Conservation (phyloP, 2,113 vertebrate species). For the Pungitius pungitius region DNA sequence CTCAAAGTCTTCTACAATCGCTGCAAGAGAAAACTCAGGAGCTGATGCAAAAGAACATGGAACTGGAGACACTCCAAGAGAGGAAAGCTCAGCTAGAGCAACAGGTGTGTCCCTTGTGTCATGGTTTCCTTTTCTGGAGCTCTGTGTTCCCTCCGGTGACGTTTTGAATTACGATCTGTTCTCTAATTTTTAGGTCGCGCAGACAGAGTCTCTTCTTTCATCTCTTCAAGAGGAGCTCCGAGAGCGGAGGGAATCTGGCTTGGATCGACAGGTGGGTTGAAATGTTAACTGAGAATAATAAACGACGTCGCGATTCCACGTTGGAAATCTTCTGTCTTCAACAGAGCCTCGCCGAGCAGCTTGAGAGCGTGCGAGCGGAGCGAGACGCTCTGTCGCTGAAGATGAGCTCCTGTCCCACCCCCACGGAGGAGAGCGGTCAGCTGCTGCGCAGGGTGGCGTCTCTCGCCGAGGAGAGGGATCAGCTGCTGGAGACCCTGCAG, state of each 20-base stretch:
- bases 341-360: slow-evolving; percentile 38
- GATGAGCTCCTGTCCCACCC: background rate
- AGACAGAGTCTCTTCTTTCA: background rate
- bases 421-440: slow-evolving; percentile 30
- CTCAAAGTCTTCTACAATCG: slow-evolving; percentile 8
- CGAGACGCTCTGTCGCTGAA: slow-evolving; percentile 35
- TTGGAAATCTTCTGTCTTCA: background rate
- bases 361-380: slow-evolving; percentile 36
- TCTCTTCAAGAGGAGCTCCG: slow-evolving; percentile 25
- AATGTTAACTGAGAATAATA: background rate
- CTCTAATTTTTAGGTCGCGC: slow-evolving; percentile 9
- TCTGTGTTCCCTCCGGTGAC: background rate
- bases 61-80: slow-evolving; percentile 25
- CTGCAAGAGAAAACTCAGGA: slow-evolving; percentile 39
- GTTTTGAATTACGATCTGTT: background rate
- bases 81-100: slow-evolving; percentile 22
- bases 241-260: slow-evolving; percentile 7
- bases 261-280: slow-evolving; percentile 14
- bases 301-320: background rate
- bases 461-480: slow-evolving; percentile 52
- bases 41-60: slow-evolving; percentile 1
- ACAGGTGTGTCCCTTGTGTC: slow-evolving; percentile 20
- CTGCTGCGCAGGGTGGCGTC: slow-evolving; percentile 29
- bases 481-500: slow-evolving; percentile 47
- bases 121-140: background rate